phyloP scores from a whole-genome alignment of 2,888 invertebrate species.

The Agonum fuliginosum region DNA sequence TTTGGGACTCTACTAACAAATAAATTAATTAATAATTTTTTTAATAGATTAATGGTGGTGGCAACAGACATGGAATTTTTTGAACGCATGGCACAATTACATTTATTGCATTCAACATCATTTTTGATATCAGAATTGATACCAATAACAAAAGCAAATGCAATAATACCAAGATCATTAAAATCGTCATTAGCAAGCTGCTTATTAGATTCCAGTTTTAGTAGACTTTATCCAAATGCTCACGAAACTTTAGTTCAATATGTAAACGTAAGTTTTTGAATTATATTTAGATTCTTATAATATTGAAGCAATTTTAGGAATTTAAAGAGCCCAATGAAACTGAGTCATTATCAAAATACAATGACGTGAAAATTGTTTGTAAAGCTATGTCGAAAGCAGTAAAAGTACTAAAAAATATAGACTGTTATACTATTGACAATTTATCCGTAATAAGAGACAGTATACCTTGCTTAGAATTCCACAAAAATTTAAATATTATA shows the following conservation, averaged over 20 bases:
- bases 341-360: conserved; percentile 70
- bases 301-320: conserved; percentile 67
- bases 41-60: conserved; percentile 68
- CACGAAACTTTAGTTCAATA: conserved; percentile 72
- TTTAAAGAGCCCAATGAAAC: conserved; percentile 70
- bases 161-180: conserved; percentile 72
- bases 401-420: conserved; percentile 70
- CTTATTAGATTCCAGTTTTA: conserved; percentile 73
- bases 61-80: conserved; percentile 67
- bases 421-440: conserved; percentile 68
- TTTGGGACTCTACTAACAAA: conserved; percentile 13
- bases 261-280: conserved; percentile 70
- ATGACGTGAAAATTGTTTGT: conserved; percentile 71
- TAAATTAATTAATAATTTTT: conserved; percentile 59
- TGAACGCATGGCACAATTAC: conserved; percentile 72
- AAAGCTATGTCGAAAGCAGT: conserved; percentile 73
- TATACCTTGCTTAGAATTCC: conserved; percentile 77
- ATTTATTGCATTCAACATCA: conserved; percentile 71
- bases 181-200: conserved; percentile 71
- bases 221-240: conserved; percentile 72
- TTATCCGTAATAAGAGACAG: conserved; percentile 75
- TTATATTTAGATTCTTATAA: conserved; percentile 21
- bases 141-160: conserved; percentile 71
- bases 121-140: conserved; percentile 71
- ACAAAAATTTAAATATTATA: conserved; percentile 76